Conservation (phyloP, 2,797 vertebrate species). For the Neosilurus hyrtlii region DNA sequence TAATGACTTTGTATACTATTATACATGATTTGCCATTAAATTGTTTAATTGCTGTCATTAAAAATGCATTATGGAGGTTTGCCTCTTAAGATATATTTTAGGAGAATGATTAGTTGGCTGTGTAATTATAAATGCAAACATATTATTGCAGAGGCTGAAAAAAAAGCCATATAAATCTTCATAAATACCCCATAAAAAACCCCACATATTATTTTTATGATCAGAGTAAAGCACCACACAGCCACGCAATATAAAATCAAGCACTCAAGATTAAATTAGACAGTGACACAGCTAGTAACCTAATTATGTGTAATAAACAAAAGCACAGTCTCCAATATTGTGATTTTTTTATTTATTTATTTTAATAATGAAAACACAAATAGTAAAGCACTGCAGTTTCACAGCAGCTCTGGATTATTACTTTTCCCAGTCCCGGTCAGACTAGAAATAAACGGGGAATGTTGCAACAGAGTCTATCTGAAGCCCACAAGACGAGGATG, state of each 20-base stretch:
- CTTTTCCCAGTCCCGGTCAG: neutral
- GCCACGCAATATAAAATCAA: conserved; percentile 13
- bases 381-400: neutral
- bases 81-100: conserved; percentile 1
- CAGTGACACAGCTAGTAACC: neutral
- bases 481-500: neutral
- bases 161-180: conserved; percentile 1
- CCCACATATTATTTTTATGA: neutral
- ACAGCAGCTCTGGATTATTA: neutral
- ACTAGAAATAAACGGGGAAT: neutral
- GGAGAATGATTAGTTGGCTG: neutral
- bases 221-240: neutral
- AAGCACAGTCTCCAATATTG: neutral
- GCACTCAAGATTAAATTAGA: conserved; percentile 9
- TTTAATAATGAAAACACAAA: conserved; percentile 9
- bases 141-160: neutral
- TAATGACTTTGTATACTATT: neutral
- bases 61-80: conserved; percentile 1
- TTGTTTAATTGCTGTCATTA: conserved; percentile 8
- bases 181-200: neutral
- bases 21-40: neutral
- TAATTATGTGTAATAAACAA: neutral
- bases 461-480: neutral
- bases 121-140: neutral
- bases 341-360: neutral